These are phyloP conservation scores for Archaeoteleia sp. DNA, from an alignment of 2,888 invertebrate genomes.

Conservation along the genomic window DNA sequence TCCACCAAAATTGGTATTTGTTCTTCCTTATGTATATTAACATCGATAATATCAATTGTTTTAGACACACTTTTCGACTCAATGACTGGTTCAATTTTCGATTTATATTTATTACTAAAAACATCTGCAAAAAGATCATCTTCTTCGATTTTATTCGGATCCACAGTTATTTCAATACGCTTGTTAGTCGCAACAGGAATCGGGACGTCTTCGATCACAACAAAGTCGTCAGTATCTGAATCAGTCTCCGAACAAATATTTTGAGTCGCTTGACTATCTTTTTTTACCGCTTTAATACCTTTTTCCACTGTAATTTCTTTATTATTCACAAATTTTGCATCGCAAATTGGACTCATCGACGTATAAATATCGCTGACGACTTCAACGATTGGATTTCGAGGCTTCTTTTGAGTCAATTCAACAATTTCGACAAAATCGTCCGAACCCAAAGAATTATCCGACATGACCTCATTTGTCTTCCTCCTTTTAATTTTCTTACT, in stretches of 20 bases:
- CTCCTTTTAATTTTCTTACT: conserved; percentile 13
- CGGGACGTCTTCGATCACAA: conserved; percentile 68
- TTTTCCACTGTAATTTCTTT: neutral
- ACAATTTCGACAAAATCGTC: conserved; percentile 46
- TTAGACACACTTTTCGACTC: no score
- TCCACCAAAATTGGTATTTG: no score
- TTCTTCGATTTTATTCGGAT: conserved; percentile 64
- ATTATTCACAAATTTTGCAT: conserved; percentile 24
- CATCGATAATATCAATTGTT: no score
- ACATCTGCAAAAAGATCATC: conserved; percentile 87
- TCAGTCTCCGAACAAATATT: no score
- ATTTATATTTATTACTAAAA: conserved; percentile 71
- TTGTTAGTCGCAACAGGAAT: conserved; percentile 38
- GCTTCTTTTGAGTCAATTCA: conserved; percentile 5
- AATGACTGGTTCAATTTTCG: conserved; percentile 8
- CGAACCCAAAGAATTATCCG: conserved; percentile 50
- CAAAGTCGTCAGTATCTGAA: conserved; percentile 5
- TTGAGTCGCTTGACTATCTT: no score
- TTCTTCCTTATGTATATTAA: no score
- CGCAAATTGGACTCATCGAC: conserved; percentile 21
- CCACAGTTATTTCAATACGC: conserved; percentile 71
- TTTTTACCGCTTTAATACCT: neutral
- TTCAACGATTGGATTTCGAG: conserved; percentile 13
- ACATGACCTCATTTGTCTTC: conserved; percentile 12
- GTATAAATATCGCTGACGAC: conserved; percentile 35